Base-by-base conservation (phyloP, 2,797 vertebrate species). In the Numenius phaeopus region DNA sequence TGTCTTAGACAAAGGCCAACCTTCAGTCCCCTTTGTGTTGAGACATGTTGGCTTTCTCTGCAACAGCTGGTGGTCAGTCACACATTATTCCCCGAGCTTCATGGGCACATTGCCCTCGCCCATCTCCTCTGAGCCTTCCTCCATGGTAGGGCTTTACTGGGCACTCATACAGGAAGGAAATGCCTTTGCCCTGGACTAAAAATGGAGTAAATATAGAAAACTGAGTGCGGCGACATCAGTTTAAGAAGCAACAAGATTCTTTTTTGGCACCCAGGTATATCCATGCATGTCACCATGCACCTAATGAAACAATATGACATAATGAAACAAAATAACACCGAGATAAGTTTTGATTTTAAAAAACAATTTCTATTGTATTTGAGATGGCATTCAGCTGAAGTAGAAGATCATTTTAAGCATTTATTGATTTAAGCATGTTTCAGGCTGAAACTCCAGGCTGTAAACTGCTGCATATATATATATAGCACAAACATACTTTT, bases 161-260 rank as follows among this genome's bases (percentile, higher is more conserved):
- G 18, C 39, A 54, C 21, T 15, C 34, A 24, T 7, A 21, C 3
- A n/a, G 44, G 55, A 69, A 69, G 34, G 58, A 47, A 52, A 58
- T 4, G 9, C 7, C 17, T 77, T 81, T 77, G 5, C 7, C 23
- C 27, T 6, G 4, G 7, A 27, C 32, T 30, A 13, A 78, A 57
- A 78, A 17, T 30, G 5, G 32, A 6, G 10, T 29, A 46, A 73
- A 75, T 7, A 16, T 22, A 42, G 44, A 50, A 73, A 69, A 89
- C 1, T 10, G 7, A n/a, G 3, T 11, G 40, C 27, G 12, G n/a
- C 2, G 4, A 29, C n/a, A 62, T 13, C n/a, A 37, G 5, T 47
- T 77, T 42, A 57, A 72, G 13, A 40, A 49, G 24, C 20, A 52
- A 44, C 2, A 19, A n/a, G 37, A 15, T 72, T 72, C 30, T 62